phyloP scores from a whole-genome alignment of 2,888 invertebrate genomes.

The Lepidochrysops patricia region DNA sequence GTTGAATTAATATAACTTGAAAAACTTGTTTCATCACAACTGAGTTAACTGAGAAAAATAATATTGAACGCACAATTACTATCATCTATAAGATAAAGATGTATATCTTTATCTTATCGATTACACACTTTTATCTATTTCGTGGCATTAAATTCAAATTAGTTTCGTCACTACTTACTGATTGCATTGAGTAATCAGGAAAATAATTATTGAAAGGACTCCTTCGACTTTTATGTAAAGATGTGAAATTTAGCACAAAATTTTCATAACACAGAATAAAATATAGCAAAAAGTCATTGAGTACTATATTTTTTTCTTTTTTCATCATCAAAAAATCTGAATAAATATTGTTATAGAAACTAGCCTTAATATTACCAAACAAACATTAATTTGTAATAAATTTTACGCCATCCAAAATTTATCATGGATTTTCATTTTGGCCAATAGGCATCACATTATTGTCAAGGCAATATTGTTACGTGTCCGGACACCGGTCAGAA shows the following conservation, averaged over 20 bases:
- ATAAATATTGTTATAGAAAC: too few species aligned
- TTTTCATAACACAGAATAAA: too few species aligned
- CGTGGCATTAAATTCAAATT: background rate
- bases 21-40: background rate
- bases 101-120: background rate
- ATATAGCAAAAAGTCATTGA: too few species aligned
- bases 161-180: background rate
- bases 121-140: background rate
- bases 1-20: background rate
- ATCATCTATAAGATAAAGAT: background rate
- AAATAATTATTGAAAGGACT: background rate
- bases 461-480: background rate
- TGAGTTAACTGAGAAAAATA: background rate
- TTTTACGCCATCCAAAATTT: too few species aligned
- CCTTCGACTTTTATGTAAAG: background rate
- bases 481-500: background rate
- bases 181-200: background rate
- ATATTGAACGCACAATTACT: background rate
- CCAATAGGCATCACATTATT: background rate
- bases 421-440: too few species aligned
- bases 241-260: too few species aligned
- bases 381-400: too few species aligned
- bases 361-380: too few species aligned
- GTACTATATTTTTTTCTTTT: too few species aligned
- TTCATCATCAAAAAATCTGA: too few species aligned